Evolutionary conservation across 2,797 vertebrate genomes (phyloP), one percentile per base, ranked within the genome.

Genomic region (Scarus forsteni): DNA sequence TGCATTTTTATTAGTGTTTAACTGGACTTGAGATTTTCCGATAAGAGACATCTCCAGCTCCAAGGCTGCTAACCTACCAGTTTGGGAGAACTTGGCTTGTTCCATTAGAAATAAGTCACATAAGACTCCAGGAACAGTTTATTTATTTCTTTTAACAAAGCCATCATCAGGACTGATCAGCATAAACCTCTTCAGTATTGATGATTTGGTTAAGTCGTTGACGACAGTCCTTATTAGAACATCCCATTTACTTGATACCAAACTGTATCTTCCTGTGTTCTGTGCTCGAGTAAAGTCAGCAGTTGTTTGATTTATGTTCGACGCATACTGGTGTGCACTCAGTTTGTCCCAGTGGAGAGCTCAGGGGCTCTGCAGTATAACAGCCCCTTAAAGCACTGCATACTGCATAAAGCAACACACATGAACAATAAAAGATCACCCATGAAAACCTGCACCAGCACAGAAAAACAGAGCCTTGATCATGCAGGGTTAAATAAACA

Each of bases 331-430:
- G 13, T 27, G 4, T 34, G 42, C 57, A 54, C 58, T 7, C 35
- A 14, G 13, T 54, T 60, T 48, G 35, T 18, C 43, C 66, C 52
- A n/a, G 27, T 9, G 43, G 18, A 54, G 14, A 5, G 35, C 16
- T 48, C 50, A 48, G 15, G 18, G 36, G 50, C 18, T 55, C 44
- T 62, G 38, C 67, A 49, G 18, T 48, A 10, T 54, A 39, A 16
- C 15, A 46, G 14, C 13, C 45, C 11, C 50, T 14, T 18, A 12
- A 60, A 54, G 16, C 14, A 40, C 18, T 7, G 35, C 50, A 46
- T 60, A 7, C 13, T 39, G 34, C 42, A 61, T 53, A 49, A 60
- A 69, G 40, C 34, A 40, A 34, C 38, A 39, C 15, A 19, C 7
- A 9, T 38, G 16, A 52, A 19, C 27, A 59, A 36, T 7, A 13